A percentile compares a stretch with the other conserved stretches of the same genome.
These are phyloP conservation scores for Horisme vitalbata DNA, from an alignment of 2,888 invertebrate species.

Conservation along the genomic window DNA sequence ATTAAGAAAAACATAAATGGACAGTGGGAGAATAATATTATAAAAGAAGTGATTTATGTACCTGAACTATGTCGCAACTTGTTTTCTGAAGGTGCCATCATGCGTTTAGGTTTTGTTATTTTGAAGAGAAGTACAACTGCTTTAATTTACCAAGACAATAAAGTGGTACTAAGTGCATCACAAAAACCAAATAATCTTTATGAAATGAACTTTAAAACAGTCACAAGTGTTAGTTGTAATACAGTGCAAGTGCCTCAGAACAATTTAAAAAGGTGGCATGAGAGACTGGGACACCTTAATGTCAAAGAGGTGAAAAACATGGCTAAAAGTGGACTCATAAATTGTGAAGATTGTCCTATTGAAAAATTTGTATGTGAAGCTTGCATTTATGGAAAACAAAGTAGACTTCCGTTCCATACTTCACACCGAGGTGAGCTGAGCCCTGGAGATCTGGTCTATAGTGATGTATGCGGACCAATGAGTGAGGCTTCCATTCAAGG, in stretches of 20 bases:
- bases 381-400: no score
- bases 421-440: no score
- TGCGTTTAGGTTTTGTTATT: slow-evolving; percentile 37
- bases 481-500: slow-evolving; percentile 2
- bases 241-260: no score
- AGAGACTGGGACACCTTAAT: slow-evolving; percentile 28
- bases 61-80: slow-evolving; percentile 45
- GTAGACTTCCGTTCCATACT: no score
- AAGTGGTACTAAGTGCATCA: no score
- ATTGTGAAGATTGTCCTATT: no score
- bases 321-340: no score
- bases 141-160: slow-evolving; percentile 27
- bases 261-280: slow-evolving; percentile 23
- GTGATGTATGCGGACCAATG: slow-evolving; percentile 37
- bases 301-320: no score
- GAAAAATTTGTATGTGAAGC: no score
- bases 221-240: no score
- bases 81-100: slow-evolving; percentile 46
- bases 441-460: slow-evolving; percentile 28
- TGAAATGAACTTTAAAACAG: no score
- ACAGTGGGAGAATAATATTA: slow-evolving; percentile 28
- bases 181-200: no score
- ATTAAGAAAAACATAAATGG: slow-evolving; percentile 36
- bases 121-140: slow-evolving; percentile 32
- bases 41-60: slow-evolving; percentile 36